phyloP scores from a whole-genome alignment of 2,797 vertebrate species.

The Otus scops region DNA sequence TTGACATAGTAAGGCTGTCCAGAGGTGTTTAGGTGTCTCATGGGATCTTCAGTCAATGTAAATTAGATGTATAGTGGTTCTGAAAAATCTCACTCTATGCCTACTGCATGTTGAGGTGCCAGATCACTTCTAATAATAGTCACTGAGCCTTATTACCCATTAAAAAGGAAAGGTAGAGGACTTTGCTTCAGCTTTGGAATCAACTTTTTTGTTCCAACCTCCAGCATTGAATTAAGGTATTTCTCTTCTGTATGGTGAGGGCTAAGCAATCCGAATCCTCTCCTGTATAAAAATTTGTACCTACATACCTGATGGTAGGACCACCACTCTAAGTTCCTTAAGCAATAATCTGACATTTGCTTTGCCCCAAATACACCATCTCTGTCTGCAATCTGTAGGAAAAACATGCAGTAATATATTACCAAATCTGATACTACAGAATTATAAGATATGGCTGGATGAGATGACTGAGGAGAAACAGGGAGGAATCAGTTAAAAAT shows the following conservation, averaged over 20 bases:
- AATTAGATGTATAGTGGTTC: slow-evolving; percentile 28
- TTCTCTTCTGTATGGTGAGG: neutral
- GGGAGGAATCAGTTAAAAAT: neutral
- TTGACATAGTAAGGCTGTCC: neutral
- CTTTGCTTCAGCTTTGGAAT: neutral
- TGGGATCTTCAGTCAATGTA: slow-evolving; percentile 28
- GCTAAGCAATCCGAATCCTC: neutral
- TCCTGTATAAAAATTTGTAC: neutral
- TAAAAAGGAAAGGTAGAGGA: neutral
- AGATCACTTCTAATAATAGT: neutral
- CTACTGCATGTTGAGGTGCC: neutral
- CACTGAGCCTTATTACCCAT: neutral
- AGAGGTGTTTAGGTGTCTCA: slow-evolving; percentile 19
- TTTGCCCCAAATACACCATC: neutral
- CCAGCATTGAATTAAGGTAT: neutral
- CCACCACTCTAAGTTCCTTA: neutral
- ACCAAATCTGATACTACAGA: neutral
- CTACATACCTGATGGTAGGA: neutral
- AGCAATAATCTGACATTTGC: neutral
- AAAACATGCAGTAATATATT: neutral
- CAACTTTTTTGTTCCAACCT: neutral
- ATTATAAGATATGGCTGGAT: neutral
- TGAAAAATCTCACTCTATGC: slow-evolving; percentile 28
- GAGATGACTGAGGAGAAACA: neutral
- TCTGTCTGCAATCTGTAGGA: neutral